Base-by-base conservation (phyloP, 2,888 invertebrate genomes). In the Epirrita christyi region DNA sequence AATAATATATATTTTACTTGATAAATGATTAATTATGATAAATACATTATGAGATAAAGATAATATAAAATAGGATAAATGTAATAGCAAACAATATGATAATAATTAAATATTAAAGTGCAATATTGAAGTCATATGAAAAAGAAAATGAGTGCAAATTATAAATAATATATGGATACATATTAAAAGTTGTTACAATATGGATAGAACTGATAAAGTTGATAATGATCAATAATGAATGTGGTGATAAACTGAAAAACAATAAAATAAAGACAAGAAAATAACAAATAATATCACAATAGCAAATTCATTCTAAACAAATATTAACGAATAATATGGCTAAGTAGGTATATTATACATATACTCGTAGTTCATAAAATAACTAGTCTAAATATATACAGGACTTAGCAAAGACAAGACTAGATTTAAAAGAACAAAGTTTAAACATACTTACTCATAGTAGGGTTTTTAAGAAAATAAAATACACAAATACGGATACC, bases 401-500 rank as follows among this genome's bases (percentile, higher is more conserved):
- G 68, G 75, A 83, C 83, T 86, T 84, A 85, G 71, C 72, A 67
- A 76, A 76, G 65, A 75, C 68, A 76, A 78, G 88, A 88, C 86
- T 88, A 87, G 85, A 86, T 73, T 67, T 69, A 74, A 74, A 63
- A 71, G 67, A 70, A 73, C 67, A 72, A 64, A 60, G 70, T 63
- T 68, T 76, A 64, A 68, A 72, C 61, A 46, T 40, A 67, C 67
- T 65, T 66, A 66, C 67, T 65, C 66, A 66, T 61, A 66, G 63
- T 61, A 49, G 44, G 67, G 64, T 75, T 80, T 85, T 76, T 76
- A 73, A 66, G 76, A 79, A 75, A 81, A 78, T 84, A 64, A 85
- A 80, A 83, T 85, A 88, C 85, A 87, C 86, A 86, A 80, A 89
- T 88, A 90, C 90, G 90, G 89, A 90, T 90, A 85, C 90, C 91